These are phyloP conservation scores for Xestia ashworthii DNA, from an alignment of 2,888 invertebrate species.

Conservation along the genomic window DNA sequence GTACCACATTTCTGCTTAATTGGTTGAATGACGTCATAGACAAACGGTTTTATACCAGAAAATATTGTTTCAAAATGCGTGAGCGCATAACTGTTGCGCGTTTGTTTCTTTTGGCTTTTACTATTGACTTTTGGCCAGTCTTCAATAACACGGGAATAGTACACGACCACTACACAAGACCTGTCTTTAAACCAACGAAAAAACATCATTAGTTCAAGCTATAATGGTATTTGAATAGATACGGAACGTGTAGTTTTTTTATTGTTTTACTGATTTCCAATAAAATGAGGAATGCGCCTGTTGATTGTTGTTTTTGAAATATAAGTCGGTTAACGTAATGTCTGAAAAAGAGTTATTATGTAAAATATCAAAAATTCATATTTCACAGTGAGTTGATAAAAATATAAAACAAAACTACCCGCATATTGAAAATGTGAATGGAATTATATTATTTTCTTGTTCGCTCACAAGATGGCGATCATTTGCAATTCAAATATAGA, in stretches of 20 bases:
- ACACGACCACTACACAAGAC: conserved; percentile 53
- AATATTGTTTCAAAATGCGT: conserved; percentile 62
- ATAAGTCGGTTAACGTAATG: conserved; percentile 5
- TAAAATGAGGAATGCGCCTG: conserved; percentile 57
- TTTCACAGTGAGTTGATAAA: not conserved
- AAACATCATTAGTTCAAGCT: conserved; percentile 45
- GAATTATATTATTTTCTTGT: conserved; percentile 1
- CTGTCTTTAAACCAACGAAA: conserved; percentile 2
- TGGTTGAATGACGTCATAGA: conserved; percentile 34
- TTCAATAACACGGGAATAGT: conserved; percentile 73
- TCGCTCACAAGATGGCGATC: conserved; percentile 34
- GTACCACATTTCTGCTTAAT: conserved; percentile 42
- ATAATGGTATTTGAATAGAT: conserved; percentile 49
- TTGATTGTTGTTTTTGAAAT: conserved; percentile 51
- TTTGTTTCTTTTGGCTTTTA: conserved; percentile 77
- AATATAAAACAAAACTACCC: conserved; percentile 32
- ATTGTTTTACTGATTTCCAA: conserved; percentile 49
- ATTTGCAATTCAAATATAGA: conserved; percentile 30
- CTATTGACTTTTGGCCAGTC: conserved; percentile 72
- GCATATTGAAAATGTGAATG: not conserved
- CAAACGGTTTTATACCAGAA: conserved; percentile 52
- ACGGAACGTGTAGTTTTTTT: conserved; percentile 40
- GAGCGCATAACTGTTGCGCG: conserved; percentile 56
- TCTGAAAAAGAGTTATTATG: conserved; percentile 32
- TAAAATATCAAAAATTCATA: conserved; percentile 23